phyloP scores from a whole-genome alignment of 2,113 vertebrate genomes.

The Agelaius tricolor region DNA sequence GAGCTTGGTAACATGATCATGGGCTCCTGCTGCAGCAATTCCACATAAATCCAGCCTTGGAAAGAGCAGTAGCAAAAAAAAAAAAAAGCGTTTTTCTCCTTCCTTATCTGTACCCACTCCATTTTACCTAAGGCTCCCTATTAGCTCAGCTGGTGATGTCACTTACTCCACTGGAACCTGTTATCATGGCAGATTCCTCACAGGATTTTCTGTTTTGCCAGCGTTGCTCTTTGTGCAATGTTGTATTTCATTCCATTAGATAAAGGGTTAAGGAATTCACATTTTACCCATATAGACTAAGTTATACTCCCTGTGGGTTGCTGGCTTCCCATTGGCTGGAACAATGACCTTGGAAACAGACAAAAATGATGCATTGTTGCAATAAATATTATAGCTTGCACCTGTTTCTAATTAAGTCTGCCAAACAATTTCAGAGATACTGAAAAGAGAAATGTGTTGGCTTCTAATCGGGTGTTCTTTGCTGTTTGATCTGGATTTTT shows the following conservation, averaged over 20 bases:
- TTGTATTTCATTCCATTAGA: conserved; percentile 38
- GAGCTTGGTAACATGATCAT: not conserved
- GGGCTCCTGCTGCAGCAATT: conserved; percentile 23
- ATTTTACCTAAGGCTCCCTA: conserved; percentile 53
- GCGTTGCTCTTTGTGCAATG: not conserved
- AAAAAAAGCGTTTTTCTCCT: not conserved
- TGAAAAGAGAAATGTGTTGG: conserved; percentile 64
- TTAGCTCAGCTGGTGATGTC: conserved; percentile 65
- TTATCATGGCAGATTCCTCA: conserved; percentile 36
- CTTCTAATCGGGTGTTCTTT: conserved; percentile 48
- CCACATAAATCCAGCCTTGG: conserved; percentile 7
- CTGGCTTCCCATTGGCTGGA: conserved; percentile 55
- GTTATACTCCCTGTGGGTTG: conserved; percentile 59
- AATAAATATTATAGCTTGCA: conserved; percentile 70
- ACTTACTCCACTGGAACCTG: conserved; percentile 56
- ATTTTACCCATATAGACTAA: conserved; percentile 42
- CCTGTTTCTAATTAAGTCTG: conserved; percentile 70
- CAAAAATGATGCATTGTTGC: conserved; percentile 70
- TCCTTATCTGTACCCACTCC: conserved; percentile 41
- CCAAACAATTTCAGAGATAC: conserved; percentile 61
- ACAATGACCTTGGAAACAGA: conserved; percentile 64
- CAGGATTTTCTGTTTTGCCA: conserved; percentile 29
- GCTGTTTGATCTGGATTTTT: conserved; percentile 58
- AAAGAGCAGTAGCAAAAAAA: not conserved
- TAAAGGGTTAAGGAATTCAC: conserved; percentile 58